Conservation (phyloP, 2,888 invertebrate genomes). For the Melanostoma scalare region DNA sequence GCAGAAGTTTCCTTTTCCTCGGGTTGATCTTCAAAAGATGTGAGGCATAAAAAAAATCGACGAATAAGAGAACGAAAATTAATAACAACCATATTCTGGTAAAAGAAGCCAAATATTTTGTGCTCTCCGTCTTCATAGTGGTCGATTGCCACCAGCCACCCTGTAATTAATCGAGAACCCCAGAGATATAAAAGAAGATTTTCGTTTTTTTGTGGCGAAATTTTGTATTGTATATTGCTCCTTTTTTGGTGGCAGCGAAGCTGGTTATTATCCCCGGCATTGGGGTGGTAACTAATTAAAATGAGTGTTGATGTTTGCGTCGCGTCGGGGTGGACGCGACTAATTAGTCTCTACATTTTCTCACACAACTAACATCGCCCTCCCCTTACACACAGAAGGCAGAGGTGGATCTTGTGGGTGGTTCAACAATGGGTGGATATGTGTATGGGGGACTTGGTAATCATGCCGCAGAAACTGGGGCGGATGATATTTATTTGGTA, state of each 20-base stretch:
- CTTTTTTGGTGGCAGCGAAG: conserved; percentile 11
- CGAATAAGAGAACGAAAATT: conserved; percentile 73
- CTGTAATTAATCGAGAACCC: conserved; percentile 65
- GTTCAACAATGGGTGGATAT: conserved; percentile 56
- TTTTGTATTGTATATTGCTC: conserved; percentile 3
- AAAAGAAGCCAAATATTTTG: conserved; percentile 45
- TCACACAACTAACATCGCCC: conserved; percentile 21
- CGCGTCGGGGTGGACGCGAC: conserved; percentile 69
- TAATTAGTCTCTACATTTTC: conserved; percentile 66
- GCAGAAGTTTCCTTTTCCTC: conserved; percentile 17
- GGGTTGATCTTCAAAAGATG: background rate
- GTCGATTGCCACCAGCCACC: conserved; percentile 47
- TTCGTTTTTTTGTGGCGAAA: conserved; percentile 23
- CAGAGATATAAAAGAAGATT: conserved; percentile 45
- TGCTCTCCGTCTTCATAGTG: conserved; percentile 12
- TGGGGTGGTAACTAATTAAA: conserved; percentile 70
- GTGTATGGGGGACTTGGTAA: conserved; percentile 1
- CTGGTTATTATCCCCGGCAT: conserved; percentile 58
- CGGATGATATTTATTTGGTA: conserved; percentile 18
- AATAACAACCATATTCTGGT: conserved; percentile 62
- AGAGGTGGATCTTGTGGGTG: conserved; percentile 62
- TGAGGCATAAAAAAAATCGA: conserved; percentile 67
- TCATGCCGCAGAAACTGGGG: conserved; percentile 32
- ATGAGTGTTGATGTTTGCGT: conserved; percentile 70
- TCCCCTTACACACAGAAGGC: conserved; percentile 52